These are phyloP conservation scores for Eupithecia subfuscata DNA, from an alignment of 2,888 invertebrate species.

Conservation along the genomic window DNA sequence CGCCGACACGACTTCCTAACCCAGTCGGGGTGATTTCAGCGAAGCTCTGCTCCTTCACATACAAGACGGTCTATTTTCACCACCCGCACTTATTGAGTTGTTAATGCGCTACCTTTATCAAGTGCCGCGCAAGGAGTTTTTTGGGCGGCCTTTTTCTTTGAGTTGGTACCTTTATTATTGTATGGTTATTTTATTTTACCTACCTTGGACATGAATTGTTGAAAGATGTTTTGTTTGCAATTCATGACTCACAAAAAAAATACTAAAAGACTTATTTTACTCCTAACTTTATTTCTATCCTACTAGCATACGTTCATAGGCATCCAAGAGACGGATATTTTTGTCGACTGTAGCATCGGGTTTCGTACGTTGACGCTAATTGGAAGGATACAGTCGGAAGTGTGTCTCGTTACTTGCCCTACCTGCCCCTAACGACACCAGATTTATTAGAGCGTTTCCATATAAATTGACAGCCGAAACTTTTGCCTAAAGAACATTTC, in stretches of 20 bases:
- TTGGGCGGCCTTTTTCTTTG: neutral
- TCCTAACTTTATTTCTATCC: neutral
- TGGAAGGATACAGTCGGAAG: slow-evolving; percentile 77
- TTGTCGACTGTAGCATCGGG: slow-evolving; percentile 32
- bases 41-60: neutral
- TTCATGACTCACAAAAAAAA: neutral
- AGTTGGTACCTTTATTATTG: neutral
- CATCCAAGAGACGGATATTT: slow-evolving; percentile 17
- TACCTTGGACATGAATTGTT: neutral
- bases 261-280: neutral
- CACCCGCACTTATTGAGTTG: neutral
- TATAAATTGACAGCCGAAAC: slow-evolving; percentile 69
- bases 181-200: neutral
- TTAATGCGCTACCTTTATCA: neutral
- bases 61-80: neutral
- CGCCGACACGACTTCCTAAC: slow-evolving; percentile 1
- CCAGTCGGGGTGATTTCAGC: neutral
- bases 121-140: neutral
- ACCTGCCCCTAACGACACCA: slow-evolving; percentile 68
- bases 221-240: neutral
- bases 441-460: slow-evolving; percentile 72
- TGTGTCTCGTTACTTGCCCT: slow-evolving; percentile 77
- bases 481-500: slow-evolving; percentile 21
- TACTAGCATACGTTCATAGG: neutral
- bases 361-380: slow-evolving; percentile 61